These are phyloP conservation scores for Epizoanthus ramosus DNA, from an alignment of 92 coral and sea anemone species.

Conservation along the genomic window DNA sequence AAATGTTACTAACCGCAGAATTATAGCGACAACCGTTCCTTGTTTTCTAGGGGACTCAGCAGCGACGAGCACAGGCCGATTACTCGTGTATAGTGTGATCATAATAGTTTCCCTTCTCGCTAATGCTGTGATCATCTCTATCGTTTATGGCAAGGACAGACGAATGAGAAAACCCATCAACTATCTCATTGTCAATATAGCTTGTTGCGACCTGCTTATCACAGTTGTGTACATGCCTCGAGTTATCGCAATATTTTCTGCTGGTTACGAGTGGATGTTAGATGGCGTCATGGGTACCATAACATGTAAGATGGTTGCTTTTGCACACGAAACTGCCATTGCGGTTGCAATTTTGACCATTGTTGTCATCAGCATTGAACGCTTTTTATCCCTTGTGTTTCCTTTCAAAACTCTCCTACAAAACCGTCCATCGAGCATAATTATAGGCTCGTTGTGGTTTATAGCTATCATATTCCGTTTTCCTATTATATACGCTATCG, in stretches of 20 bases:
- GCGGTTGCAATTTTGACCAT: constrained; percentile 60
- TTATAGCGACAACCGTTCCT: constrained; percentile 28
- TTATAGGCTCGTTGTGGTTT: constrained; percentile 53
- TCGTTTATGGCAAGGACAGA: constrained; percentile 44
- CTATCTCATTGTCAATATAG: constrained; percentile 67
- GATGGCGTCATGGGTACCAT: constrained; percentile 38
- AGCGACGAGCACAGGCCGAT: constrained; percentile 23
- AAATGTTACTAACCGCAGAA: constrained; percentile 17
- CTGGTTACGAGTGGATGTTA: constrained; percentile 65
- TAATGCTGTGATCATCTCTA: constrained; percentile 49
- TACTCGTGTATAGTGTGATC: constrained; percentile 47
- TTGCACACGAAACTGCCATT: constrained; percentile 53
- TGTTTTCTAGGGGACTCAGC: constrained; percentile 28
- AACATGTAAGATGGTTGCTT: constrained; percentile 55
- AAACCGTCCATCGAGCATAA: constrained; percentile 29
- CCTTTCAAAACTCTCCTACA: constrained; percentile 51
- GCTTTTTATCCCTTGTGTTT: constrained; percentile 65
- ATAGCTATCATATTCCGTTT: constrained; percentile 51
- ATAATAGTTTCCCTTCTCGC: constrained; percentile 62
- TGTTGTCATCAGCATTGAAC: constrained; percentile 67
- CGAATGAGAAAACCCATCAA: constrained; percentile 61
- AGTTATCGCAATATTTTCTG: constrained; percentile 52
- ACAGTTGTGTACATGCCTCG: constrained; percentile 72
- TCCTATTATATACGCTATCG: constrained; percentile 57
- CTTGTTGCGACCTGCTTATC: constrained; percentile 60